Evolutionary conservation across 2,113 vertebrate species (phyloP).

Genomic region (Atrichornis clamosus): DNA sequence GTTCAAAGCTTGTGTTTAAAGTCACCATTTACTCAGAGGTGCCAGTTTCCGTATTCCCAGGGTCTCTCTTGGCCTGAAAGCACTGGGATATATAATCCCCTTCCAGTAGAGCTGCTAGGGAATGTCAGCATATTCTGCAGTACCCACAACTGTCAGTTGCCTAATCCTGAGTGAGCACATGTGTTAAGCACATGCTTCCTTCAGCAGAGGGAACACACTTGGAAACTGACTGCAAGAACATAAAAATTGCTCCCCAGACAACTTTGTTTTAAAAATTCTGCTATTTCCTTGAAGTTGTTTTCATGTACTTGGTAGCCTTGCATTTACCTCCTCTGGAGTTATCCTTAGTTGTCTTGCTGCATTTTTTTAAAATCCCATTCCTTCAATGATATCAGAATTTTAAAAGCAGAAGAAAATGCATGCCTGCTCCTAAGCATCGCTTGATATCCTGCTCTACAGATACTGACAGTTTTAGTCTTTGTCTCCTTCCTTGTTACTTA

Average conservation of each 20-base stretch:
- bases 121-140: slow-evolving; percentile 25
- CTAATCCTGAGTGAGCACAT: slow-evolving; percentile 44
- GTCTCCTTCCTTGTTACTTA: background rate
- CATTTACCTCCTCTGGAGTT: background rate
- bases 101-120: background rate
- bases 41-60: slow-evolving; percentile 43
- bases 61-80: slow-evolving; percentile 28
- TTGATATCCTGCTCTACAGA: background rate
- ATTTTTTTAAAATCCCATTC: background rate
- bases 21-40: slow-evolving; percentile 10
- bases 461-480: background rate
- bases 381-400: background rate
- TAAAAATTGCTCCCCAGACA: background rate
- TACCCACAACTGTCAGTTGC: slow-evolving; percentile 42
- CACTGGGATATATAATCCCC: slow-evolving; percentile 19
- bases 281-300: background rate
- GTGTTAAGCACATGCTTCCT: slow-evolving; percentile 50
- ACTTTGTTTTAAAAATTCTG: background rate
- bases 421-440: background rate
- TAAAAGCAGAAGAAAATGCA: background rate
- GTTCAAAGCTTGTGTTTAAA: slow-evolving; percentile 14
- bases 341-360: background rate
- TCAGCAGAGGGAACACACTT: background rate
- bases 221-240: background rate
- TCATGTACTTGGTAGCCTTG: background rate